These are phyloP conservation scores for Heptranchias perlo DNA, from an alignment of 2,113 vertebrate species.

Conservation along the genomic window DNA sequence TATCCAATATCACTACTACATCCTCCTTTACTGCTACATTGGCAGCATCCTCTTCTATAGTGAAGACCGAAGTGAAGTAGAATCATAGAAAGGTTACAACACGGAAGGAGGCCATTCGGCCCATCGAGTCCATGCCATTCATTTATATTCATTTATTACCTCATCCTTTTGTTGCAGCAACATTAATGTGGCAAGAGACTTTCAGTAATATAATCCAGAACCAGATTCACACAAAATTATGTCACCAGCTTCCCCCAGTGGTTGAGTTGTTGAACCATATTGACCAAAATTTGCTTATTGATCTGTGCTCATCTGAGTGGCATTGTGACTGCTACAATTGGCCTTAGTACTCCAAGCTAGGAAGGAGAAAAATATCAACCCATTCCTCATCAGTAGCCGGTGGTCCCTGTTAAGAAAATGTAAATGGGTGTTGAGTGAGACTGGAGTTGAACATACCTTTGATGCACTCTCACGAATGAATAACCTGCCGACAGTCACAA, in stretches of 20 bases:
- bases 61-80: too few relatives aligned
- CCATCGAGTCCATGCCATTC: too few relatives aligned
- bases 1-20: too few relatives aligned
- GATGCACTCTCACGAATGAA: neutral
- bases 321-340: neutral
- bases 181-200: constrained; percentile 1
- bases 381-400: neutral
- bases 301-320: neutral
- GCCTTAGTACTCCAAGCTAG: neutral
- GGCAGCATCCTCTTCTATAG: too few relatives aligned
- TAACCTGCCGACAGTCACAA: neutral
- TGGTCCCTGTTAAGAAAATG: neutral
- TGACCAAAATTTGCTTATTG: neutral
- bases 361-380: neutral
- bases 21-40: too few relatives aligned
- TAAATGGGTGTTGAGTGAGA: neutral
- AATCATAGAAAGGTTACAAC: too few relatives aligned
- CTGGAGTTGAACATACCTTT: neutral
- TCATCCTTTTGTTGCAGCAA: neutral
- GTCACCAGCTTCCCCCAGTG: neutral
- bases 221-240: neutral
- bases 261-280: neutral
- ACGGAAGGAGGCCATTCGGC: too few relatives aligned
- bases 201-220: neutral
- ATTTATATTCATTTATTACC: too few relatives aligned